Conservation (phyloP, 2,797 vertebrate species). For the Paedocypris micromegethes region DNA sequence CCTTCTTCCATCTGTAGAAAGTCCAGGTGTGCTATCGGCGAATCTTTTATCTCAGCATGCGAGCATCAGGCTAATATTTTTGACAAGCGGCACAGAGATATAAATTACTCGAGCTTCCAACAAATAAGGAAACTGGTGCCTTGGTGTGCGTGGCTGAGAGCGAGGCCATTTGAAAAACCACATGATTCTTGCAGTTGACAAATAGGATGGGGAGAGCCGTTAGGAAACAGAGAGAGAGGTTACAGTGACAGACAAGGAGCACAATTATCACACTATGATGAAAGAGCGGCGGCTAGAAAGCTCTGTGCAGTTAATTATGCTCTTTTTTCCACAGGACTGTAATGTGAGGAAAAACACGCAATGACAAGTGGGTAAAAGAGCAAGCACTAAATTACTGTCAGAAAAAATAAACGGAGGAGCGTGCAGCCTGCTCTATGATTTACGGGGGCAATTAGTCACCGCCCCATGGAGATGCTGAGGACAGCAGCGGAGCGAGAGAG, state of each 20-base stretch:
- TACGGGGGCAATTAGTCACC: slow-evolving; percentile 99
- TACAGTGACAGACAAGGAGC: slow-evolving; percentile 96
- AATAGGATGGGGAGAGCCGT: slow-evolving; percentile 77
- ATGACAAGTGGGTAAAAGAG: slow-evolving; percentile 99
- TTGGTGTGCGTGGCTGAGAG: slow-evolving; percentile 62
- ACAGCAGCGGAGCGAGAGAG: slow-evolving; percentile 72
- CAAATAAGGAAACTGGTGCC: slow-evolving; percentile 73
- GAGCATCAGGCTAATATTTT: slow-evolving; percentile 76
- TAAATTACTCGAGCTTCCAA: slow-evolving; percentile 79
- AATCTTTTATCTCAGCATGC: slow-evolving; percentile 68
- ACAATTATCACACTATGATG: slow-evolving; percentile 99
- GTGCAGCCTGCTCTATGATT: slow-evolving; percentile 83
- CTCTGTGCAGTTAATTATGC: slow-evolving; percentile 97
- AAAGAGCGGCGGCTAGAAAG: slow-evolving; percentile 83
- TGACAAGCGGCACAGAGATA: slow-evolving; percentile 76
- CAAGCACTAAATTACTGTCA: slow-evolving; percentile 99
- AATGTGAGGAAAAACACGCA: slow-evolving; percentile 98
- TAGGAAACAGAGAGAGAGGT: slow-evolving; percentile 76
- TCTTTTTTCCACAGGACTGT: slow-evolving; percentile 97
- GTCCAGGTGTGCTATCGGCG: slow-evolving; percentile 69
- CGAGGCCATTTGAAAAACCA: slow-evolving; percentile 56
- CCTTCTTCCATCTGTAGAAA: slow-evolving; percentile 28
- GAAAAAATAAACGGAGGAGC: slow-evolving; percentile 97
- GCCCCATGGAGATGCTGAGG: slow-evolving; percentile 88
- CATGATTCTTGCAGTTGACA: slow-evolving; percentile 77